Evolutionary conservation across 2,797 vertebrate species (phyloP).

Genomic region (Artibeus lituratus): DNA sequence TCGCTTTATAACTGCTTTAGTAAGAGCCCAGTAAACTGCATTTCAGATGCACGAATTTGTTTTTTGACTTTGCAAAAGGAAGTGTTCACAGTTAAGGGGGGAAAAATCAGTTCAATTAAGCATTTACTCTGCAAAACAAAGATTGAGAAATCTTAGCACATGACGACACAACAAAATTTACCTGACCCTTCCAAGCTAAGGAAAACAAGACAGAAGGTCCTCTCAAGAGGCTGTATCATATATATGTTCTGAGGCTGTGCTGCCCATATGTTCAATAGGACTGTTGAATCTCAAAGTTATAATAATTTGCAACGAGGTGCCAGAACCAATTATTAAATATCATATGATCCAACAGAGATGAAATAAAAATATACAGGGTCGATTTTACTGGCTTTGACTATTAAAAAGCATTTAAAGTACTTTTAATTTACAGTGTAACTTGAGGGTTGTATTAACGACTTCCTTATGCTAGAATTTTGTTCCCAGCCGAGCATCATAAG

Average conservation of each 20-base stretch:
- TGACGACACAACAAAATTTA: conserved; percentile 85
- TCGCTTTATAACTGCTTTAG: conserved; percentile 60
- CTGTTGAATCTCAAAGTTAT: conserved; percentile 87
- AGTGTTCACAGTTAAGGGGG: conserved; percentile 56
- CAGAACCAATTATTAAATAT: conserved; percentile 90
- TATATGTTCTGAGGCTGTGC: conserved; percentile 85
- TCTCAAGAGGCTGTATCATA: conserved; percentile 83
- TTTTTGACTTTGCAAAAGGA: conserved; percentile 69
- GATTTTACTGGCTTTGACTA: conserved; percentile 85
- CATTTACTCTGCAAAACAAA: conserved; percentile 77
- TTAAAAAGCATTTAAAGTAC: conserved; percentile 82
- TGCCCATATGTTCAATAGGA: conserved; percentile 88
- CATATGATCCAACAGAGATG: conserved; percentile 88
- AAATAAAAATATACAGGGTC: conserved; percentile 89
- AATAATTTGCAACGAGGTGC: conserved; percentile 88
- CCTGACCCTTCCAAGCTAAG: conserved; percentile 87
- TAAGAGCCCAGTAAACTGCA: conserved; percentile 62
- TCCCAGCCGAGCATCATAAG: conserved; percentile 79
- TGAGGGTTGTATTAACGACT: conserved; percentile 81
- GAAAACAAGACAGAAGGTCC: conserved; percentile 89
- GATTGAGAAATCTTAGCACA: conserved; percentile 82
- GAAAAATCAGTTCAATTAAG: conserved; percentile 55
- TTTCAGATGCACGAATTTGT: conserved; percentile 69
- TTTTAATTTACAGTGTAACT: conserved; percentile 81
- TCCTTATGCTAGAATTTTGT: conserved; percentile 85